phyloP scores from a whole-genome alignment of 2,113 vertebrate species.

The Centropristis striata region DNA sequence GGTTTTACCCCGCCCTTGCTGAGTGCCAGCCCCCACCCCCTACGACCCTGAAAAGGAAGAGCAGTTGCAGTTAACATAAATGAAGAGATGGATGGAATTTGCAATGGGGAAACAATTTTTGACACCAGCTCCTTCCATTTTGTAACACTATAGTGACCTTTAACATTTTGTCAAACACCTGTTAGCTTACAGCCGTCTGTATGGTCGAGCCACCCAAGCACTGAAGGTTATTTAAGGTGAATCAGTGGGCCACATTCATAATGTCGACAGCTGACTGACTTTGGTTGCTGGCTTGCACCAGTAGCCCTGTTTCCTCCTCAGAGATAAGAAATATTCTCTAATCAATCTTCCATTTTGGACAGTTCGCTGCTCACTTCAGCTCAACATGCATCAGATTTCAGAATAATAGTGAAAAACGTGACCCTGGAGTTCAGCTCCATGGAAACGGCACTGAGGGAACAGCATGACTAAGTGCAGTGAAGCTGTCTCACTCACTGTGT shows the following conservation, averaged over 20 bases:
- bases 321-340: not conserved
- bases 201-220: not conserved
- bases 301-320: not conserved
- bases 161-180: not conserved
- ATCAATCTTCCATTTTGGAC: not conserved
- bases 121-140: not conserved
- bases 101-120: not conserved
- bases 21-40: no score
- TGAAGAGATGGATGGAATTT: no score
- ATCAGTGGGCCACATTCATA: not conserved
- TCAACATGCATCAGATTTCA: slow-evolving; percentile 25
- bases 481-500: slow-evolving; percentile 14
- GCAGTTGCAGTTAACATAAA: no score
- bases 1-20: no score
- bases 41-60: no score
- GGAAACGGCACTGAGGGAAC: slow-evolving; percentile 51
- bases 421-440: slow-evolving; percentile 44
- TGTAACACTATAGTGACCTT: not conserved
- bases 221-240: not conserved
- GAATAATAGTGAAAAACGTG: slow-evolving; percentile 31
- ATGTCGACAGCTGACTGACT: not conserved
- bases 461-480: slow-evolving; percentile 50
- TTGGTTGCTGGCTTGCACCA: not conserved
- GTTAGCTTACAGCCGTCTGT: not conserved
- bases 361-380: slow-evolving; percentile 2